These are phyloP conservation scores for Rhabdomys pumilio DNA, from an alignment of 2,797 vertebrate species.

Conservation along the genomic window DNA sequence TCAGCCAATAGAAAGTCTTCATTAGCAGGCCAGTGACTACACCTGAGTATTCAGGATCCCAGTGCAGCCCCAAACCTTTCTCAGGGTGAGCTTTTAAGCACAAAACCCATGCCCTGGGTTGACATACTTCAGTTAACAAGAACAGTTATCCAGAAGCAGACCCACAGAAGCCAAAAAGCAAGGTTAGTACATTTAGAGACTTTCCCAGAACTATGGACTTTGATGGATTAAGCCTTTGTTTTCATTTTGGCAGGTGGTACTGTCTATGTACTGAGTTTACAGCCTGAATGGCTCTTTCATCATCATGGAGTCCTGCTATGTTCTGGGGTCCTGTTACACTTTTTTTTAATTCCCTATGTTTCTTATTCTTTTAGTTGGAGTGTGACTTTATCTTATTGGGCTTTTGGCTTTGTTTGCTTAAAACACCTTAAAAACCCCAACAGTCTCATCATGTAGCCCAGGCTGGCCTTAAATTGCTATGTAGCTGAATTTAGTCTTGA, in stretches of 20 bases:
- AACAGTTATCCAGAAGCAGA: background rate
- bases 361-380: background rate
- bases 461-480: background rate
- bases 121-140: background rate
- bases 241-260: background rate
- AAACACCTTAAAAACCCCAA: background rate
- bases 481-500: background rate
- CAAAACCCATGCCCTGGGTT: background rate
- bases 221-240: background rate
- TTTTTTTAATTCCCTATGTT: background rate
- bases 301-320: background rate
- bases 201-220: background rate
- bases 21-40: background rate
- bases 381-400: background rate
- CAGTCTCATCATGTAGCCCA: background rate
- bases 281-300: background rate
- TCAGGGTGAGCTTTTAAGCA: background rate
- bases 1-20: background rate
- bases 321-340: background rate
- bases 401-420: slow-evolving; percentile 2
- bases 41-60: background rate
- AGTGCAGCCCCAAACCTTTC: background rate
- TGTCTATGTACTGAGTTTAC: background rate
- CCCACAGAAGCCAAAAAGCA: background rate
- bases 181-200: background rate